Percentiles rank a stretch among this genome's conserved stretches.
phyloP scores from a whole-genome alignment of 1,140 invertebrate species.

The Pseudomyrmex flavicornis region DNA sequence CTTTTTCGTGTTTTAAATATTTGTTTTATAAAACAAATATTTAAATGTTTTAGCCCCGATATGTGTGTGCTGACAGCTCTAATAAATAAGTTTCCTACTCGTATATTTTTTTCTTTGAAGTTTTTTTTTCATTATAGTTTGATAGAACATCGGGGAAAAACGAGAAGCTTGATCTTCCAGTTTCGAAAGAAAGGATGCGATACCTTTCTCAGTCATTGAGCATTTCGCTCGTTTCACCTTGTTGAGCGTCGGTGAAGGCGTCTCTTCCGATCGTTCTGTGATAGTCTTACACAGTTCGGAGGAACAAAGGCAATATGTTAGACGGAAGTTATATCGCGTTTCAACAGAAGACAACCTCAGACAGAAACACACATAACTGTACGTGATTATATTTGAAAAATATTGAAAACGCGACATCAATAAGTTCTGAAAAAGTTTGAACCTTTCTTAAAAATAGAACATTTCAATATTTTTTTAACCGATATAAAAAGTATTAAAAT shows the following conservation, averaged over 20 bases:
- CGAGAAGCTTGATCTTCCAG: neutral
- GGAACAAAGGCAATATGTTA: slow-evolving; percentile 34
- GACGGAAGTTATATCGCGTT: slow-evolving; percentile 3
- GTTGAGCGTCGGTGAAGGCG: slow-evolving; percentile 33
- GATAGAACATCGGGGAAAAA: neutral
- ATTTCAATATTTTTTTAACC: too few species aligned
- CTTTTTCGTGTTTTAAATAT: too few species aligned
- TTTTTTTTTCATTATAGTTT: neutral
- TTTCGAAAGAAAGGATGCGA: slow-evolving; percentile 14
- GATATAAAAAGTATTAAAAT: neutral
- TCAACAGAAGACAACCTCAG: neutral
- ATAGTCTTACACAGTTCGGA: slow-evolving; percentile 31
- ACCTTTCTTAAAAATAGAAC: too few species aligned
- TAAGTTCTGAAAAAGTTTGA: neutral
- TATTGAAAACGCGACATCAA: slow-evolving; percentile 12
- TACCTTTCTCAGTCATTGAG: slow-evolving; percentile 41
- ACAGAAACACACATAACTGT: neutral
- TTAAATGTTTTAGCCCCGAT: too few species aligned
- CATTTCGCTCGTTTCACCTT: slow-evolving; percentile 39
- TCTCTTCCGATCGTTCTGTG: slow-evolving; percentile 18
- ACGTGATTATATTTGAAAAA: neutral
- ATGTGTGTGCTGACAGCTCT: neutral
- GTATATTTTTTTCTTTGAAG: too few species aligned
- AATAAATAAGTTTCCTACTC: too few species aligned
- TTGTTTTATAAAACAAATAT: too few species aligned